Percentiles rank a stretch among this genome's conserved stretches.
Conservation (phyloP, 2,113 vertebrate species). For the Syngnathus floridae region DNA sequence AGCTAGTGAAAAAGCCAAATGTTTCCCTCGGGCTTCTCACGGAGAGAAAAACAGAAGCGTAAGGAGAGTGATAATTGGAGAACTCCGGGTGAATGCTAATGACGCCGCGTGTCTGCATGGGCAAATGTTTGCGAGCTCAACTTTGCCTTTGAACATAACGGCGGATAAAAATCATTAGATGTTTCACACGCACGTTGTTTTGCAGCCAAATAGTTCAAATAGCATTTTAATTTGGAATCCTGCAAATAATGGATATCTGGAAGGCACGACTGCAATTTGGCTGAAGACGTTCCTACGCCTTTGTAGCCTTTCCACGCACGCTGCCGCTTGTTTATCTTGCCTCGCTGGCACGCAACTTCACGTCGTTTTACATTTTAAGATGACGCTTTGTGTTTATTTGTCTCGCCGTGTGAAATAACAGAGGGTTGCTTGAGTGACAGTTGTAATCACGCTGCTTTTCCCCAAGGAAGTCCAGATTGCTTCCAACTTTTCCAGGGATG, state of each 20-base stretch:
- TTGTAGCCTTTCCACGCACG: background rate
- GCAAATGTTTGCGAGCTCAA: conserved; percentile 11
- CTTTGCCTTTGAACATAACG: conserved; percentile 4
- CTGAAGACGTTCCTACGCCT: background rate
- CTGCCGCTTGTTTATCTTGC: background rate
- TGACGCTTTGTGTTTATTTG: background rate
- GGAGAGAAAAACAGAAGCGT: conserved; percentile 5
- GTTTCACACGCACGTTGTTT: background rate
- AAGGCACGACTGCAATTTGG: conserved; percentile 2
- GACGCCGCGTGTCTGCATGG: background rate
- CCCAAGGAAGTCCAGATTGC: conserved; percentile 40
- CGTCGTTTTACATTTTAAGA: background rate
- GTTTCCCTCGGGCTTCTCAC: conserved; percentile 1
- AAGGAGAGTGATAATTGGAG: conserved; percentile 9
- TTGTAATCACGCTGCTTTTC: conserved; percentile 22
- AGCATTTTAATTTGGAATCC: conserved; percentile 12
- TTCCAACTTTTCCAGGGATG: conserved; percentile 27
- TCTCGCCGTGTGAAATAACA: background rate
- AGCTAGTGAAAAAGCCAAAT: conserved; percentile 4
- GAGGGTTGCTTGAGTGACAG: background rate
- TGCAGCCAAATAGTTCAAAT: conserved; percentile 3
- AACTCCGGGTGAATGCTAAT: conserved; percentile 10
- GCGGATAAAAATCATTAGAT: conserved; percentile 1
- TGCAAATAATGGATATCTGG: conserved; percentile 11
- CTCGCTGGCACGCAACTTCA: background rate